phyloP scores from a whole-genome alignment of 2,113 vertebrate species.

The Eptesicus fuscus region DNA sequence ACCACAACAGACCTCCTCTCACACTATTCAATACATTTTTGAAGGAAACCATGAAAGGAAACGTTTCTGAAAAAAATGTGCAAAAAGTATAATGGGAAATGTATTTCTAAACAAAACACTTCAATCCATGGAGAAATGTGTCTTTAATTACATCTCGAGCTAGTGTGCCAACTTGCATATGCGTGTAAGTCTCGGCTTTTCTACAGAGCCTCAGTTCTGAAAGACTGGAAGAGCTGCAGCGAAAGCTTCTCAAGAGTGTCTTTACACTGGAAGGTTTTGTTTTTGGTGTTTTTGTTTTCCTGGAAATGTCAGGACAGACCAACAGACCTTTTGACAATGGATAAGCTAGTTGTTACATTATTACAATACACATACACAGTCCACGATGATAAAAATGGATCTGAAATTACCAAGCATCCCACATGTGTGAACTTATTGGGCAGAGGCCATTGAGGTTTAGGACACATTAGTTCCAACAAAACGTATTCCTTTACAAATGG shows the following conservation, averaged over 20 bases:
- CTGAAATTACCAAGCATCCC: slow-evolving; percentile 1
- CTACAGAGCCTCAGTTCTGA: slow-evolving; percentile 42
- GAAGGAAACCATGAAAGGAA: slow-evolving; percentile 61
- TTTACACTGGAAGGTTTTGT: not conserved
- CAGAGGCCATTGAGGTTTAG: not conserved
- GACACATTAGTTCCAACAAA: not conserved
- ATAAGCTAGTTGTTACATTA: not conserved
- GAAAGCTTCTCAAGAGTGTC: not conserved
- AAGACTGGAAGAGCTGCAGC: not conserved
- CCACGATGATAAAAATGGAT: slow-evolving; percentile 3
- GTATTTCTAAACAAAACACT: slow-evolving; percentile 71
- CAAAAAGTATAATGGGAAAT: slow-evolving; percentile 65
- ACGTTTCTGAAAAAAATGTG: slow-evolving; percentile 60
- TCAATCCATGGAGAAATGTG: slow-evolving; percentile 67
- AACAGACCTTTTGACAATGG: not conserved
- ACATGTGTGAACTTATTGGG: not conserved
- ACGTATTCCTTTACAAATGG: not conserved
- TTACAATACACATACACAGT: not conserved
- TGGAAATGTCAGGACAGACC: not conserved
- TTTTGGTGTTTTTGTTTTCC: not conserved
- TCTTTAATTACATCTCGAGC: slow-evolving; percentile 68
- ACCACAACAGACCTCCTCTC: slow-evolving; percentile 58
- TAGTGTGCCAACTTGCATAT: slow-evolving; percentile 35
- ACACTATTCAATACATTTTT: slow-evolving; percentile 36
- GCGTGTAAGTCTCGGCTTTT: not conserved